Percentiles rank a stretch among this genome's conserved stretches.
phyloP scores from a whole-genome alignment of 2,888 invertebrate genomes.

The Panopea generosa region DNA sequence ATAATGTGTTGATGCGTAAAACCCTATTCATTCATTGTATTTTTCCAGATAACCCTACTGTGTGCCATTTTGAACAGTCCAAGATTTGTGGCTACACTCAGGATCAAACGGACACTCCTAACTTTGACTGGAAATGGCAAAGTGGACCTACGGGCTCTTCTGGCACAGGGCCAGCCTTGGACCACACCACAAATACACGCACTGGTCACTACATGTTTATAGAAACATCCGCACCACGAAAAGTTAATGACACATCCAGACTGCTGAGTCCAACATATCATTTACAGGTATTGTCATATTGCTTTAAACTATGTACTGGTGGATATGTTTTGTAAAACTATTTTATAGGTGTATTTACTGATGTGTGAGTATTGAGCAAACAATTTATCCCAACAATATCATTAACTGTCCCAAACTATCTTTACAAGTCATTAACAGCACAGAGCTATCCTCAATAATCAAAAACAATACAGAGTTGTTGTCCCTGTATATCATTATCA shows the following conservation, averaged over 20 bases:
- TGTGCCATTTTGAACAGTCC: conserved; percentile 64
- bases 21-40: too few species aligned
- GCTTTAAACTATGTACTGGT: too few species aligned
- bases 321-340: too few species aligned
- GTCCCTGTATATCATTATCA: too few species aligned
- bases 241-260: conserved; percentile 70
- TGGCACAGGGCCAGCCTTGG: conserved; percentile 75
- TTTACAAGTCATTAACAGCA: too few species aligned
- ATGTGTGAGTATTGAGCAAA: too few species aligned
- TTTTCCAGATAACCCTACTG: conserved; percentile 45
- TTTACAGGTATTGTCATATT: too few species aligned
- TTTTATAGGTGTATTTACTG: too few species aligned
- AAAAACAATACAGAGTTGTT: too few species aligned
- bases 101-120: conserved; percentile 62
- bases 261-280: conserved; percentile 66
- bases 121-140: conserved; percentile 73
- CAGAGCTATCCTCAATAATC: too few species aligned
- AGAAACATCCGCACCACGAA: conserved; percentile 72
- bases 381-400: background rate
- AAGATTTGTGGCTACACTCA: conserved; percentile 71
- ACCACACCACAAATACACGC: conserved; percentile 72
- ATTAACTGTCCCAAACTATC: too few species aligned
- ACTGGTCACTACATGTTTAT: conserved; percentile 76
- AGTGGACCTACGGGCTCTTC: conserved; percentile 64
- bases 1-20: too few species aligned